Base-by-base conservation (phyloP, 2,797 vertebrate species). In the Babyrousa celebensis region DNA sequence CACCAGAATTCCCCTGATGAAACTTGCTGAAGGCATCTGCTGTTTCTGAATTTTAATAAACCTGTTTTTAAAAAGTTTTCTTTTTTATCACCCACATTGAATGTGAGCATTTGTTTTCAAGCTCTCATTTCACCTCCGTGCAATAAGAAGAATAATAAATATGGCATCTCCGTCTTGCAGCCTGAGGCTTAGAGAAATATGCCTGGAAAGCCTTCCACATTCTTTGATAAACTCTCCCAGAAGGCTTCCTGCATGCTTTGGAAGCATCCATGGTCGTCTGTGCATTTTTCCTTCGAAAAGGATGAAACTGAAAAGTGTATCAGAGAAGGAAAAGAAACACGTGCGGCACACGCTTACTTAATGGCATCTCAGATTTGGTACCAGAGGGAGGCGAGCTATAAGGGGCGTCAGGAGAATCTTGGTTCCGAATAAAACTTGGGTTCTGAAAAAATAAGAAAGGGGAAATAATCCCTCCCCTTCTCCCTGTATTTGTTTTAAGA, bases 1-100 rank as follows among this genome's bases (percentile, higher is more conserved):
- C 36, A 25, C 89, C 71, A 93, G 63, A 96, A 92, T 77, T 96
- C 96, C 95, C 93, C 82, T 78, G 90, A 72, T 58, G 93, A 88
- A 86, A 77, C 58, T 85, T 58, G 84, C 97, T 78, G 11, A 68
- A 93, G 93, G 91, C 96, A 96, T 96, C 85, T 90, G 91, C 58
- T 82, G 62, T 93, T 75, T 93, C 93, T 95, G 95, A 97, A 97
- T 96, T 93, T 97, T 95, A 97, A 97, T 95, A 93, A 94, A 71
- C 63, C 27, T 25, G 54, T 85, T 80, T 92, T 36, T 0, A 3
- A 80, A 91, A 93, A 85, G 32, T 89, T 96, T 96, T 80, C 65
- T 43, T 91, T 96, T 91, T 63, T 58, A 65, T 96, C 86, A n/a
- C 85, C 68, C 86, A 82, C 74, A 93, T 56, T n/a, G 70, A 67